phyloP scores from a whole-genome alignment of 2,888 invertebrate species.

The Automeris io region DNA sequence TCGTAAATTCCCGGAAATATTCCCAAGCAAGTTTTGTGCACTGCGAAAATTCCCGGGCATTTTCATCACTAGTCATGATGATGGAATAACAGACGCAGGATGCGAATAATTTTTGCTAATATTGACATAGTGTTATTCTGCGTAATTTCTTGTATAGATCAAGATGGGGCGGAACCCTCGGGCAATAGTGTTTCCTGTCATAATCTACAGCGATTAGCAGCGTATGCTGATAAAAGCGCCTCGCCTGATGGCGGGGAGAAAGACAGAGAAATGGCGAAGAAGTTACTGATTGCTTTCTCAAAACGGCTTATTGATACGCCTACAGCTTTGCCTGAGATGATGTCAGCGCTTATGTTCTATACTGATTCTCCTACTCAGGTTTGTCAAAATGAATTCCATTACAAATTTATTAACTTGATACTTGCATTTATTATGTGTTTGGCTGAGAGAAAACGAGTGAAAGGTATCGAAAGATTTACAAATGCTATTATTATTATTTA shows the following conservation, averaged over 20 bases:
- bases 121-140: no score
- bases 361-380: conserved; percentile 86
- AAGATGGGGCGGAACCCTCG: conserved; percentile 96
- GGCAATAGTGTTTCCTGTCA: conserved; percentile 92
- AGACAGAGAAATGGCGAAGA: conserved; percentile 75
- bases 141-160: conserved; percentile 84
- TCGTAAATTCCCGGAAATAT: no score
- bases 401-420: background rate
- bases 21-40: no score
- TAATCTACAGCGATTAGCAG: conserved; percentile 86
- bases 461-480: no score
- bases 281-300: conserved; percentile 78
- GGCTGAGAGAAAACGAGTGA: background rate
- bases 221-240: conserved; percentile 79
- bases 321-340: conserved; percentile 85
- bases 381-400: conserved; percentile 6
- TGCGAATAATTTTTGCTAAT: no score
- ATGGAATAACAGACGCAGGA: no score
- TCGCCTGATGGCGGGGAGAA: conserved; percentile 50
- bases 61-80: no score
- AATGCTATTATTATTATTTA: background rate
- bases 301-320: conserved; percentile 80
- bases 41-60: no score
- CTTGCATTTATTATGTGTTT: background rate
- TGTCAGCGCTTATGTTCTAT: conserved; percentile 82